Conservation (phyloP, 2,797 vertebrate genomes). For the Poeciliopsis infans region DNA sequence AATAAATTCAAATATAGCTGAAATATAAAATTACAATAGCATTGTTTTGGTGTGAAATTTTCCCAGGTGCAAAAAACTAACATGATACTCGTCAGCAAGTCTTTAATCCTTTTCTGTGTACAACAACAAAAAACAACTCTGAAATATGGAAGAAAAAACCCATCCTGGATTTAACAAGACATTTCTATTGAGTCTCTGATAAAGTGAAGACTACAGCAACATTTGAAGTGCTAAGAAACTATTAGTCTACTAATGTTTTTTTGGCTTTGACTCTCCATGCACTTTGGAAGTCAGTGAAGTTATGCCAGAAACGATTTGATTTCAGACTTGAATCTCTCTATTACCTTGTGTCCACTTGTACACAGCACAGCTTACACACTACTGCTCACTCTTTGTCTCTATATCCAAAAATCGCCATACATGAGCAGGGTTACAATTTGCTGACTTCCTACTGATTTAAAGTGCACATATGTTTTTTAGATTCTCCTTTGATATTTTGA, state of each 20-base stretch:
- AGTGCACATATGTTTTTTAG: too few relatives aligned
- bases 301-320: not conserved
- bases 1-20: too few relatives aligned
- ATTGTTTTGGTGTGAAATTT: too few relatives aligned
- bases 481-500: too few relatives aligned
- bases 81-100: too few relatives aligned
- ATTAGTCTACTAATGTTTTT: not conserved
- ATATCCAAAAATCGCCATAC: too few relatives aligned
- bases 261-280: not conserved
- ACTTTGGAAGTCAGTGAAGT: not conserved
- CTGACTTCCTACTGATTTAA: slow-evolving; percentile 23
- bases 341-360: not conserved
- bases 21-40: too few relatives aligned
- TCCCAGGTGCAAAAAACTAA: too few relatives aligned
- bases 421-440: slow-evolving; percentile 32
- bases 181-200: not conserved
- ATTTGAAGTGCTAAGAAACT: not conserved
- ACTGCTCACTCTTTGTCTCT: not conserved
- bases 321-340: not conserved
- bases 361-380: not conserved
- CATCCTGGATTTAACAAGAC: not conserved
- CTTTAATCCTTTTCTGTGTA: too few relatives aligned
- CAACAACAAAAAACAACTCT: not conserved
- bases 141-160: not conserved
- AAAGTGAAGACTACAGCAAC: not conserved